Percentiles rank a stretch among this genome's conserved stretches.
phyloP scores from a whole-genome alignment of 2,888 invertebrate genomes.

The Ellobium chinense region DNA sequence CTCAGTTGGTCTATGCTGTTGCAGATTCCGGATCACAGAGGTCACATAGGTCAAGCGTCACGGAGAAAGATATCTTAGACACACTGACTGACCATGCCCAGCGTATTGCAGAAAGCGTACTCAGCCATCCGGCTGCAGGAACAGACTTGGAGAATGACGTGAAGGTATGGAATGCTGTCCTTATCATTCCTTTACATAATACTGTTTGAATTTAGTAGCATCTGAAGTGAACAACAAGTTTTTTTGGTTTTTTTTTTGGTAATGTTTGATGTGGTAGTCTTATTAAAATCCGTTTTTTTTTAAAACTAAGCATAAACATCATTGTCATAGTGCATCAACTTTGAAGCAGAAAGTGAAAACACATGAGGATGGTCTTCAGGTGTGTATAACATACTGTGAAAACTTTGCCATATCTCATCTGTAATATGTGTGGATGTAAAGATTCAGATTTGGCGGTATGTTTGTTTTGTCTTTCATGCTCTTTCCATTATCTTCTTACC shows the following conservation, averaged over 20 bases:
- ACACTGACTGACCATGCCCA: conserved; percentile 75
- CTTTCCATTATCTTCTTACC: too few species aligned
- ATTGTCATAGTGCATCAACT: too few species aligned
- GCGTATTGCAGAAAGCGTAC: conserved; percentile 71
- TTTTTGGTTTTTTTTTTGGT: not conserved
- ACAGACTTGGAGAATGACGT: conserved; percentile 73
- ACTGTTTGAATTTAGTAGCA: not conserved
- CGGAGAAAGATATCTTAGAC: conserved; percentile 73
- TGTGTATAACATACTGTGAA: too few species aligned
- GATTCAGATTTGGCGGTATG: too few species aligned
- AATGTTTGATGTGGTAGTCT: too few species aligned
- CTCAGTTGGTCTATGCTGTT: not conserved
- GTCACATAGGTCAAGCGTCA: conserved; percentile 52
- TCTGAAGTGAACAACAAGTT: not conserved
- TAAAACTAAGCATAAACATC: too few species aligned
- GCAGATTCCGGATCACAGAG: conserved; percentile 37
- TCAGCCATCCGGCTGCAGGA: conserved; percentile 70
- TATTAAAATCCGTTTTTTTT: too few species aligned
- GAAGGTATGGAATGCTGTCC: conserved; percentile 61
- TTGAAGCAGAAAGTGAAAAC: too few species aligned
- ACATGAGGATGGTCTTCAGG: too few species aligned
- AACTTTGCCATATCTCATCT: too few species aligned
- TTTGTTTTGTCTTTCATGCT: too few species aligned
- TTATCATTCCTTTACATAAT: not conserved
- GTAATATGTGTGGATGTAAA: too few species aligned